Percentiles rank a stretch among this genome's conserved stretches.
These are phyloP conservation scores for Vireo altiloquus DNA, from an alignment of 2,113 vertebrate genomes.

Conservation along the genomic window DNA sequence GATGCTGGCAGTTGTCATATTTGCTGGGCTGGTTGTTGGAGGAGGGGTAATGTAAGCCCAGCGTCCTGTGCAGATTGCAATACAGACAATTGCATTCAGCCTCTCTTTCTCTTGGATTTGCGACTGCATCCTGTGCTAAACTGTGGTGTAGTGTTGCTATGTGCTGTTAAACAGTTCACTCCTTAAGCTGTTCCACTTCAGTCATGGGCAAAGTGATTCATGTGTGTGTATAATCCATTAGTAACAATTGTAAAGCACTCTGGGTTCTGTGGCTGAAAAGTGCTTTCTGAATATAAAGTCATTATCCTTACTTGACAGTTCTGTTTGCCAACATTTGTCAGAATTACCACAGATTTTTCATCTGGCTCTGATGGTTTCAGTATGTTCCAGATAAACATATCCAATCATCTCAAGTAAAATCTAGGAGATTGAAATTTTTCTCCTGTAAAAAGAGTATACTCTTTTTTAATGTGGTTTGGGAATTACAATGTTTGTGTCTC, in stretches of 20 bases:
- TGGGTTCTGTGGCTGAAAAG: neutral
- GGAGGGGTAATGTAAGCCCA: neutral
- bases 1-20: neutral
- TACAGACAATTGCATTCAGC: neutral
- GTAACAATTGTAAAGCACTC: constrained; percentile 52
- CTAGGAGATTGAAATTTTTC: neutral
- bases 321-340: constrained; percentile 39
- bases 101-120: constrained; percentile 26
- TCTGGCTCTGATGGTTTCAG: constrained; percentile 26
- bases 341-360: constrained; percentile 51
- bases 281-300: constrained; percentile 12
- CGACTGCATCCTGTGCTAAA: constrained; percentile 3
- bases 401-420: neutral
- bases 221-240: constrained; percentile 66
- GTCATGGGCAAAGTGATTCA: neutral
- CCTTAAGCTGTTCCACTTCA: constrained; percentile 23
- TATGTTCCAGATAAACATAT: constrained; percentile 9
- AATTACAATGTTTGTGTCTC: neutral
- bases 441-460: neutral
- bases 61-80: neutral
- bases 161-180: constrained; percentile 24
- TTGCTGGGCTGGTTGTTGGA: neutral
- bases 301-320: constrained; percentile 38
- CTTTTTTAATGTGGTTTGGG: neutral
- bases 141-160: neutral